Evolutionary conservation across 2,888 invertebrate species (phyloP).

Genomic region (Diloba caeruleocephala): DNA sequence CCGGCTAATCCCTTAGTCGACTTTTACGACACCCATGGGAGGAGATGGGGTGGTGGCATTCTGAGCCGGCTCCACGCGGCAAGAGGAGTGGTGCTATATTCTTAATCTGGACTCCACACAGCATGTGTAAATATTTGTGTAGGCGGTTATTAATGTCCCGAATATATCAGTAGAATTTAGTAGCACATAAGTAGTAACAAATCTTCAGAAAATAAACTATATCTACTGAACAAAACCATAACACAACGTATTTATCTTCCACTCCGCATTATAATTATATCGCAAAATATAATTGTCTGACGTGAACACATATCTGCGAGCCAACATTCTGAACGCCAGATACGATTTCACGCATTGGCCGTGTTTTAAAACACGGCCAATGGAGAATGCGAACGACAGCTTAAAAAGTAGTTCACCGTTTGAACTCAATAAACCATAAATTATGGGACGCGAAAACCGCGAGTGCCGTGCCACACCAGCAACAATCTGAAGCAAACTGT

Average conservation of each 20-base stretch:
- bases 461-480: constrained; percentile 34
- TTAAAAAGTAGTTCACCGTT: constrained; percentile 48
- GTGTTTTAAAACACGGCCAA: constrained; percentile 45
- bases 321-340: constrained; percentile 64
- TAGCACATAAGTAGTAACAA: not conserved
- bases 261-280: constrained; percentile 20
- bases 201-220: not conserved
- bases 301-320: constrained; percentile 46
- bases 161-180: not conserved
- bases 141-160: constrained; percentile 5
- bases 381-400: constrained; percentile 49
- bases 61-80: no score
- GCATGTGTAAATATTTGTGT: no score
- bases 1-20: no score
- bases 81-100: no score
- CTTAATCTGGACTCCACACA: no score
- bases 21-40: no score
- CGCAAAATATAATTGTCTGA: constrained; percentile 14
- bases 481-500: constrained; percentile 42
- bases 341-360: constrained; percentile 53
- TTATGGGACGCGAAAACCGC: constrained; percentile 40
- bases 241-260: not conserved
- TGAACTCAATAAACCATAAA: constrained; percentile 45
- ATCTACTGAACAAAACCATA: not conserved
- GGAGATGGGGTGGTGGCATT: no score